Evolutionary conservation across 2,113 vertebrate genomes (phyloP).

Genomic region (Setophaga coronata): DNA sequence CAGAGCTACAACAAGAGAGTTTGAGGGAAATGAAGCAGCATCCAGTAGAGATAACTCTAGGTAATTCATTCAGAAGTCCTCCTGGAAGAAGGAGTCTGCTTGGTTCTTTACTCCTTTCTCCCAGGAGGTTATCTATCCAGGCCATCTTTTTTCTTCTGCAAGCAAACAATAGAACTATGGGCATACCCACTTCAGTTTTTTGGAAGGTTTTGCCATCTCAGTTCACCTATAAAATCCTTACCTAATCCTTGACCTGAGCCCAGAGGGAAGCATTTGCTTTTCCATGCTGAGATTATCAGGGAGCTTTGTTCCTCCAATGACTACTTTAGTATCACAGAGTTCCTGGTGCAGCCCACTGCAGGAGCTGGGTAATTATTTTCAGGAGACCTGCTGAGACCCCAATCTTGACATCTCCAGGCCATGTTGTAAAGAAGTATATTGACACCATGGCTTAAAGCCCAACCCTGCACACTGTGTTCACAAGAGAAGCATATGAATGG

Average conservation of each 20-base stretch:
- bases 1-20: neutral
- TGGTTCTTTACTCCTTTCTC: neutral
- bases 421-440: neutral
- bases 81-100: neutral
- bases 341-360: neutral
- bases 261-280: neutral
- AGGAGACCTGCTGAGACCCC: neutral
- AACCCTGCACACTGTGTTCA: neutral
- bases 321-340: neutral
- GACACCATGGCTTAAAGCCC: neutral
- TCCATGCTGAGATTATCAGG: neutral
- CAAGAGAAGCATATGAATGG: neutral
- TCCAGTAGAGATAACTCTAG: neutral
- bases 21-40: neutral
- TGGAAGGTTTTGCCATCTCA: neutral
- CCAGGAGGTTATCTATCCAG: neutral
- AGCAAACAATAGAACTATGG: no score
- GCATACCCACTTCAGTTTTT: neutral
- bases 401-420: neutral
- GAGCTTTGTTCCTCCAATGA: neutral
- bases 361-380: neutral
- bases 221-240: neutral
- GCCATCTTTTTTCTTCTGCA: neutral
- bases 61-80: neutral
- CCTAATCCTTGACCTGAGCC: neutral